Evolutionary conservation across 2,888 invertebrate species (phyloP).

Genomic region (Melikaiella ostensackeni): DNA sequence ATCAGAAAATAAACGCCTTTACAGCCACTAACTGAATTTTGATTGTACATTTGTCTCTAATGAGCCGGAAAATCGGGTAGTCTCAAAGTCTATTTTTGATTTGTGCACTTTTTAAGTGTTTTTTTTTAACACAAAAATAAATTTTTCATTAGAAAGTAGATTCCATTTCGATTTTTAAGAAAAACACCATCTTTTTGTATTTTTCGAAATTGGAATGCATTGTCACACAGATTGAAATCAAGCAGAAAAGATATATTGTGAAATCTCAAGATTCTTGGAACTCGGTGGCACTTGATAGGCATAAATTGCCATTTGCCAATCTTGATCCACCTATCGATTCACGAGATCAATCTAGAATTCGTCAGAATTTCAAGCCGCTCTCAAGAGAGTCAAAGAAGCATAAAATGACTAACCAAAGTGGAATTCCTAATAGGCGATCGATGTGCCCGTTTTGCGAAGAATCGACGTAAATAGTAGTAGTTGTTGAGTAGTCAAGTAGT

Average conservation of each 20-base stretch:
- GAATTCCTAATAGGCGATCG: conserved; percentile 3
- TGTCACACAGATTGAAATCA: conserved; percentile 1
- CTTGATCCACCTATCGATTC: conserved; percentile 13
- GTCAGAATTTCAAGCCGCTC: not conserved
- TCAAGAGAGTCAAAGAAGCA: not conserved
- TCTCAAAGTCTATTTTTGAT: no score
- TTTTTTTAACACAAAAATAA: no score
- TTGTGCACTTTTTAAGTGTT: no score
- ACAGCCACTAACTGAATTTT: no score
- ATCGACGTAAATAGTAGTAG: conserved; percentile 12
- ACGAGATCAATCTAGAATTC: conserved; percentile 2
- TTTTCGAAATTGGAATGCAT: not conserved
- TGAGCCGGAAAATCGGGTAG: no score
- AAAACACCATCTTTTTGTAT: not conserved
- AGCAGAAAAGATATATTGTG: not conserved
- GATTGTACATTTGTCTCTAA: no score
- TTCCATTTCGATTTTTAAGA: no score
- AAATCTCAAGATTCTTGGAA: not conserved
- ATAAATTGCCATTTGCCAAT: not conserved
- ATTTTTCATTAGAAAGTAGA: no score
- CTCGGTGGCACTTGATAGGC: not conserved
- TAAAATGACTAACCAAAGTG: not conserved
- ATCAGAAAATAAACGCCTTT: no score
- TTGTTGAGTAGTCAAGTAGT: not conserved
- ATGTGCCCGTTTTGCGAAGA: not conserved